phyloP scores from a whole-genome alignment of 2,888 invertebrate species.

The Meta bourneti region DNA sequence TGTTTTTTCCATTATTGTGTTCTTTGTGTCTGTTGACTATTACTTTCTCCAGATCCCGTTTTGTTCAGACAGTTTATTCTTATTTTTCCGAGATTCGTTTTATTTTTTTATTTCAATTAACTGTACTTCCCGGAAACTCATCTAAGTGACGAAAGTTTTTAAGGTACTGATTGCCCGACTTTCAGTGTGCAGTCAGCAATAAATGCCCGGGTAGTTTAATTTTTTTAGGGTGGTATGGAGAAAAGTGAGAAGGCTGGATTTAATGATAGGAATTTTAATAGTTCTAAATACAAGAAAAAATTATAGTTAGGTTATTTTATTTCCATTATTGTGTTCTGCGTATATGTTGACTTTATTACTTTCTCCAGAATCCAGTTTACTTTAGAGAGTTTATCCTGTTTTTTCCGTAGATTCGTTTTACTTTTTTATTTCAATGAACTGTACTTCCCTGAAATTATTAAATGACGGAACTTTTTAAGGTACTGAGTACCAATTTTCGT shows the following conservation, averaged over 20 bases:
- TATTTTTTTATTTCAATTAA: background rate
- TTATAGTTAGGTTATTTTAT: no score
- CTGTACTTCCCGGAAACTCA: background rate
- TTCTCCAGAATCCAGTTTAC: constrained; percentile 54
- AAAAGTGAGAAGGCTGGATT: no score
- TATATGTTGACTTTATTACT: constrained; percentile 34
- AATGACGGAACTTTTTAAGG: background rate
- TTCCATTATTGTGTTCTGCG: no score
- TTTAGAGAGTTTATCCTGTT: constrained; percentile 14
- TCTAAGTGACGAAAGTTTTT: background rate
- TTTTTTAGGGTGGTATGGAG: no score
- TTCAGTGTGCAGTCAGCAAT: background rate
- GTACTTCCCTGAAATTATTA: background rate
- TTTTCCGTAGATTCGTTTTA: background rate
- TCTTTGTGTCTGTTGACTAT: background rate
- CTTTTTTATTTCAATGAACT: background rate
- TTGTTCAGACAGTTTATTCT: constrained; percentile 27
- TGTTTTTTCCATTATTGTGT: no score
- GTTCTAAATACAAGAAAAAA: no score
- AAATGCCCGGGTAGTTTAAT: background rate
- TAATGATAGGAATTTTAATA: no score
- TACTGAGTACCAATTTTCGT: background rate
- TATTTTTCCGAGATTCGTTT: background rate
- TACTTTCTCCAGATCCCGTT: constrained; percentile 59
- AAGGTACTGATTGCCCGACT: background rate